Evolutionary conservation across 2,113 vertebrate species (phyloP).

Genomic region (Labrus mixtus): DNA sequence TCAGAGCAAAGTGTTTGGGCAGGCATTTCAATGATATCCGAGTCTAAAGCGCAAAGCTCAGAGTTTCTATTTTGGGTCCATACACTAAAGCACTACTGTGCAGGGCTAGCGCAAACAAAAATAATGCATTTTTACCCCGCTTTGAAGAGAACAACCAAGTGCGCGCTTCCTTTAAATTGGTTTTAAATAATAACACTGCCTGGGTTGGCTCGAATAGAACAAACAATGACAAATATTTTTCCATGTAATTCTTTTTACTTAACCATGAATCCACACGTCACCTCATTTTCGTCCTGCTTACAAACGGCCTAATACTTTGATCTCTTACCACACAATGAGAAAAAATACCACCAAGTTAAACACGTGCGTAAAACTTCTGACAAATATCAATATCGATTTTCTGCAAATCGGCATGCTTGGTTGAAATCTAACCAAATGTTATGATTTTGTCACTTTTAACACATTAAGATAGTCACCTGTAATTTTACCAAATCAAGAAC

Average conservation of each 20-base stretch:
- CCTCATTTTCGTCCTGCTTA: not conserved
- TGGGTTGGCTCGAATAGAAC: not conserved
- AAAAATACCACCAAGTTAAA: not conserved
- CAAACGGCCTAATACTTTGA: not conserved
- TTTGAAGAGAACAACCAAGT: constrained; percentile 1
- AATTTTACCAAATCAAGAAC: not conserved
- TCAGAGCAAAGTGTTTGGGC: constrained; percentile 33
- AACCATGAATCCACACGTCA: not conserved
- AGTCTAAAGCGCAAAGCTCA: constrained; percentile 22
- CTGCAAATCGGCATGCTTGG: too few relatives aligned
- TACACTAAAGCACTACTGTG: not conserved
- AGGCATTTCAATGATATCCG: constrained; percentile 45
- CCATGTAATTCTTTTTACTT: too few relatives aligned
- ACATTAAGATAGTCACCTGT: not conserved
- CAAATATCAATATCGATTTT: not conserved
- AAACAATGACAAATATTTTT: not conserved
- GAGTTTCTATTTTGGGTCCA: constrained; percentile 30
- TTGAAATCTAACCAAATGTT: not conserved
- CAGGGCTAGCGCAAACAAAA: constrained; percentile 37
- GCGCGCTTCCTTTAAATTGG: not conserved
- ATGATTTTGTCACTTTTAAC: not conserved
- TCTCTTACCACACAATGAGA: not conserved
- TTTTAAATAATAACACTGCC: not conserved
- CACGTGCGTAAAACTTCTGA: not conserved
- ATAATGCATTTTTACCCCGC: constrained; percentile 31